Conservation (phyloP, 1,140 invertebrate genomes). For the Hyphantria cunea region DNA sequence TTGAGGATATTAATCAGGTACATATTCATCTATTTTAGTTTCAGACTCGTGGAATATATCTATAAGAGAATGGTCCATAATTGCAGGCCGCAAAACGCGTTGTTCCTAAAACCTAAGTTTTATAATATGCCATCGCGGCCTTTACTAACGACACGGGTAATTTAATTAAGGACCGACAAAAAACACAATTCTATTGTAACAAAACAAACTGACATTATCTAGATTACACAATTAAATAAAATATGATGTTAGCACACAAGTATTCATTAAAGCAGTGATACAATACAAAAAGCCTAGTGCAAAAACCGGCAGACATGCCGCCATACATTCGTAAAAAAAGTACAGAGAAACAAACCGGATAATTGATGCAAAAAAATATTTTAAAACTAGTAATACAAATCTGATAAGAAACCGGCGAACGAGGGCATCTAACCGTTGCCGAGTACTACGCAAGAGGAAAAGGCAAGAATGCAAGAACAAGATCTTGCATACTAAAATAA, state of each 20-base stretch:
- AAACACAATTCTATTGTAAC: not conserved
- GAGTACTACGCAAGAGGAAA: constrained; percentile 42
- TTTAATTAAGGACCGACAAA: not conserved
- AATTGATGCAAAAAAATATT: constrained; percentile 44
- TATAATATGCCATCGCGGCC: no score
- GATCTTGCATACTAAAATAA: constrained; percentile 16
- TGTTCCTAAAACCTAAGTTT: no score
- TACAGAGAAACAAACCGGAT: constrained; percentile 32
- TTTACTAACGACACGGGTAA: no score
- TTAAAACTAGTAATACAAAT: constrained; percentile 31
- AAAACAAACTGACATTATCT: not conserved
- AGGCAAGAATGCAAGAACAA: constrained; percentile 22
- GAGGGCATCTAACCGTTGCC: constrained; percentile 33
- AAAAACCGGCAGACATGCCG: constrained; percentile 9
- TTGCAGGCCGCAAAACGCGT: no score
- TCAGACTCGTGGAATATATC: no score
- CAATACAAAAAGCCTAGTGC: constrained; percentile 4
- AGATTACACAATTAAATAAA: not conserved
- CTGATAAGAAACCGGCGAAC: constrained; percentile 33
- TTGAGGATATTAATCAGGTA: no score
- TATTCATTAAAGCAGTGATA: not conserved
- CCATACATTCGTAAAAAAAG: constrained; percentile 27
- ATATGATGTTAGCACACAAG: not conserved
- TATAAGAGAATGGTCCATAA: no score
- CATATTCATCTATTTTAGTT: no score